Base-by-base conservation (phyloP, 2,888 invertebrate species). In the Tachina fera region DNA sequence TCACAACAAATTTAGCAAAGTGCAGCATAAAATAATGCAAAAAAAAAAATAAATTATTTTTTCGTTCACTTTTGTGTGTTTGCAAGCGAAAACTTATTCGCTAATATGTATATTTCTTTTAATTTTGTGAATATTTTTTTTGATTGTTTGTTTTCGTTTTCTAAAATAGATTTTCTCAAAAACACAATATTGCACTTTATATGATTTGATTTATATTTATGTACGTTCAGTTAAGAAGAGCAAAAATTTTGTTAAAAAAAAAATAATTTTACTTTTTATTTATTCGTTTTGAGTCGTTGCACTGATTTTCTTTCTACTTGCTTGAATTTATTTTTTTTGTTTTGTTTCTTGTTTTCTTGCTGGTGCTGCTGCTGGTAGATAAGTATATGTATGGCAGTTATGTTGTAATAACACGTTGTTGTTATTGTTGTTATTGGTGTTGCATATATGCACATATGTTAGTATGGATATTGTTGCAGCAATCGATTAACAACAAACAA, bases 171-270 rank as follows among this genome's bases (percentile, higher is more conserved):
- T 74, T 74, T 68, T 87, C 86, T 87, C 68, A 87, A 87, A 87
- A 79, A 75, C 83, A 71, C 71, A 79, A 71, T 72, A 72, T 68
- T 79, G 79, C 83, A 86, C 83, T 86, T 86, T 86, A 58, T 86
- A 51, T 83, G 75, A 75, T 79, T 85, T 85, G 75, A 76, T 75
- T 79, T 58, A 56, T 71, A 31, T 31, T 0, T 31, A 31, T 4
- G 31, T 31, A 86, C 75, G 63, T 79, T 78, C 41, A 61, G 67
- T 60, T 80, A 51, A 75, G 51, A 56, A 75, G 67, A 65, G 56
- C 14, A 58, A 72, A 60, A 78, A 71, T 67, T 61, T 47, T 65
- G 49, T 45, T 60, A 53, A 31, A 60, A 63, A 51, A 72, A 78
- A 58, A 63, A 16, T 77, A 31, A 71, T 65, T 60, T 43, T 43